Base-by-base conservation (phyloP, 2,888 invertebrate species). In the Ligdia adustata region DNA sequence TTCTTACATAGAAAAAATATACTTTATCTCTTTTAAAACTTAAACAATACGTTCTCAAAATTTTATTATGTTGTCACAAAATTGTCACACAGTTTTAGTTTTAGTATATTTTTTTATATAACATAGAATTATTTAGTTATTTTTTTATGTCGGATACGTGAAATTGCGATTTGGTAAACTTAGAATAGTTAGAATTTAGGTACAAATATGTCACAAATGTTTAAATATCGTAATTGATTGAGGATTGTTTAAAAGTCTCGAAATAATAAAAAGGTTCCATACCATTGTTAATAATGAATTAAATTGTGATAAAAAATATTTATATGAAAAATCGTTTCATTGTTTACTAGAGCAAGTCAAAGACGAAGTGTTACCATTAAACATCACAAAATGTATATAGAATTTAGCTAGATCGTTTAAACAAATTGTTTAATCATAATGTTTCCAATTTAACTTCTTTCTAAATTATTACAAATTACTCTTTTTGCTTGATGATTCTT, bases 361-460 rank as follows among this genome's bases (percentile, higher is more conserved):
- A 78, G 75, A 76, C 63, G 12, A 67, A 66, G 53, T 66, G 85
- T 86, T 86, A 86, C 85, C 82, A 79, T 68, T 57, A 65, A 67
- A 68, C 77, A 75, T 80, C 82, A 75, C 76, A 80, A 79, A 52
- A 69, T 85, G 81, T 85, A 81, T 44, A 54, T 60, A 60, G 39
- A 47, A 68, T 55, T 74, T 80, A 80, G 75, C 54, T 83, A 81
- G 70, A 77, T 79, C 79, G 79, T 84, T 83, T 72, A 79, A 74
- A 51, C 32, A 46, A 44, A 53, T 52, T 53, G 9, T 28, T 52
- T 48, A n/a, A n/a, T n/a, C n/a, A 55, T 52, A 45, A 22, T 3
- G 7, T 40, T 18, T 39, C 45, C 55, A 50, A 54, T 35, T 35
- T 29, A 11, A 40, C 32, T 42, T 15, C 33, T n/a, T n/a, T 22